Evolutionary conservation across 1,140 invertebrate species (phyloP), one percentile per base, ranked within the genome.

Genomic region (Tyrophagus putrescentiae): DNA sequence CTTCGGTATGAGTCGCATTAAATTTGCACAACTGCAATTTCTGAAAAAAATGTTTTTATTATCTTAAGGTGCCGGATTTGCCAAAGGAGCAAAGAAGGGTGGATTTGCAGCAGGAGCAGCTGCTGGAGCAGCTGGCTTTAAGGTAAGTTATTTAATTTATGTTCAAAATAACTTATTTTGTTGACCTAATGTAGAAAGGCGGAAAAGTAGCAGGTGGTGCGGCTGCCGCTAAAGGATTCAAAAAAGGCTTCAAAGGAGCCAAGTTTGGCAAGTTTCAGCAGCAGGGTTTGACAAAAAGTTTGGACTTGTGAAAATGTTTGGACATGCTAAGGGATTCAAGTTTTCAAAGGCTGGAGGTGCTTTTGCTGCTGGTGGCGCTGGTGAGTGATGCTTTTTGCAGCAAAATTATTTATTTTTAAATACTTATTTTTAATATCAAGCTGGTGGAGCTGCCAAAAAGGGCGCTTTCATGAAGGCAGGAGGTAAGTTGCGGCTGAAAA

Each of bases 181-280:
- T 13, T 39, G 21, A 39, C 13, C 13, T 39, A 39, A 13, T 39
- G 36, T 39, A 39, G 21, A 13, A 54, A 54, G 9, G 18, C 6
- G 21, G 6, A 39, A 27, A 31, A 54, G 18, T n/a, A 9, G n/a
- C 13, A 36, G 56, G 56, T 57, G 56, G 56, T 36, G 32, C 28
- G 44, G 32, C 28, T 23, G 21, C 44, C 6, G 32, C 28, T 9
- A 57, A 57, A 39, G 25, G 25, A 6, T 31, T 31, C 31, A 57
- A 57, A 34, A 57, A 57, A 27, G 56, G n/a, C n/a, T n/a, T n/a
- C n/a, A n/a, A n/a, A n/a, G n/a, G 56, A 16, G 56, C 56, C n/a
- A 36, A n/a, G n/a, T 57, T 27, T 23, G 29, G 25, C 39, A 57
- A 34, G 33, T 57, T 9, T 31, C 18, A 41, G 56, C 56, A 6